Evolutionary conservation across 92 coral and sea anemone species (phyloP), one percentile per base, ranked within the genome.

Genomic region (Porites cylindrica): DNA sequence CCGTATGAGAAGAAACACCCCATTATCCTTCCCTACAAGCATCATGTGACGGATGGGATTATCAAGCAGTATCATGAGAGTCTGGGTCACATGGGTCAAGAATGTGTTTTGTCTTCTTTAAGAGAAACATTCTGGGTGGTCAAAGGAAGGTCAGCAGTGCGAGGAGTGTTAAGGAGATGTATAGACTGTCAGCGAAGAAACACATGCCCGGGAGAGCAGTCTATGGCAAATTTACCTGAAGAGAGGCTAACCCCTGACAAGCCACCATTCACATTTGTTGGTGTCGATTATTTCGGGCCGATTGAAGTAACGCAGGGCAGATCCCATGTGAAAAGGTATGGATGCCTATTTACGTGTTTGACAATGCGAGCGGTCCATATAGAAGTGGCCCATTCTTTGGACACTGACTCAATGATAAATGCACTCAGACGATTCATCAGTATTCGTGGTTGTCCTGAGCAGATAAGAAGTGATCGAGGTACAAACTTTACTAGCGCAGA

Each of bases 141-240:
- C 59, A 90, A 83, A 77, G 96, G 92, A 8, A 80, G 96, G 29
- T 26, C 29, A 26, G 29, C 8, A 26, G 29, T 26, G 1, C 29
- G 29, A 26, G 2, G 29, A 26, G 29, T 26, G 29, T 26, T 26
- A 26, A 26, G 29, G 29, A 26, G 2, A 26, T 26, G 29, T 26
- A 26, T 26, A 26, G 29, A 26, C 29, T 26, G 29, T 26, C 29
- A 26, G 29, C 29, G 29, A 26, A 26, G 29, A 26, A 26, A 26
- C 29, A 26, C 29, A 26, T 80, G 29, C 38, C 81, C 86, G 6
- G 89, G 90, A 66, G 85, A 87, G 72, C 91, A 88, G 84, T 76
- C 66, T 47, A 93, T 88, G 91, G 96, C 94, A 14, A 84, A 87
- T 64, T 80, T 90, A 72, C 93, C 90, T 1, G n/a, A 73, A 23